Evolutionary conservation across 2,113 vertebrate genomes (phyloP).

Genomic region (Nibea coibor): DNA sequence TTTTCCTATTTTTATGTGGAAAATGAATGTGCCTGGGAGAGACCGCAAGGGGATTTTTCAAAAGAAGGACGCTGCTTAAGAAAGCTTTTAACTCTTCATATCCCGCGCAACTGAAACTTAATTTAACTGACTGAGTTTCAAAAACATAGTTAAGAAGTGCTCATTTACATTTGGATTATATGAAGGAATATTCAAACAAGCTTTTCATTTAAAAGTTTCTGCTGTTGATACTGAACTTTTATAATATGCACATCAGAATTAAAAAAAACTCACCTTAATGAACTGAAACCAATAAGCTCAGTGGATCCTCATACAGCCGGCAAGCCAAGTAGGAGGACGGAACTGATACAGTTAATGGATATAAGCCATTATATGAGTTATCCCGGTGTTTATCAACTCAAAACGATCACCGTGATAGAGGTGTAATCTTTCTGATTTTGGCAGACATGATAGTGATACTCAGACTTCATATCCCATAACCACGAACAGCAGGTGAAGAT

Average conservation of each 20-base stretch:
- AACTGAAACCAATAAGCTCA: not conserved
- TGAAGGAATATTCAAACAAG: not conserved
- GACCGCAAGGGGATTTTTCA: not conserved
- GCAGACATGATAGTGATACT: not conserved
- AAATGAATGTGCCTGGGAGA: not conserved
- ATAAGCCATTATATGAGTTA: not conserved
- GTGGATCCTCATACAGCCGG: not conserved
- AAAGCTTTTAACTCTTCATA: not conserved
- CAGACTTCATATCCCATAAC: not conserved
- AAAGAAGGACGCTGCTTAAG: not conserved
- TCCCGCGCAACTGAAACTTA: not conserved
- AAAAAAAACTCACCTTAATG: not conserved
- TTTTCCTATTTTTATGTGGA: not conserved
- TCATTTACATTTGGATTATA: not conserved
- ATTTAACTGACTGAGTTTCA: not conserved
- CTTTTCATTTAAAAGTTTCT: not conserved
- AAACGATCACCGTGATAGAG: not conserved
- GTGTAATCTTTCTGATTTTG: not conserved
- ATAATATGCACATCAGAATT: not conserved
- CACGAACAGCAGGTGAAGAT: not conserved
- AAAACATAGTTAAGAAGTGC: not conserved
- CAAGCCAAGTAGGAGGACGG: not conserved
- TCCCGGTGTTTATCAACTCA: not conserved
- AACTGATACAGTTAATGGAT: not conserved
- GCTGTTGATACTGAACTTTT: not conserved